phyloP scores from a whole-genome alignment of 2,888 invertebrate genomes.

The Osedax frankpressi region DNA sequence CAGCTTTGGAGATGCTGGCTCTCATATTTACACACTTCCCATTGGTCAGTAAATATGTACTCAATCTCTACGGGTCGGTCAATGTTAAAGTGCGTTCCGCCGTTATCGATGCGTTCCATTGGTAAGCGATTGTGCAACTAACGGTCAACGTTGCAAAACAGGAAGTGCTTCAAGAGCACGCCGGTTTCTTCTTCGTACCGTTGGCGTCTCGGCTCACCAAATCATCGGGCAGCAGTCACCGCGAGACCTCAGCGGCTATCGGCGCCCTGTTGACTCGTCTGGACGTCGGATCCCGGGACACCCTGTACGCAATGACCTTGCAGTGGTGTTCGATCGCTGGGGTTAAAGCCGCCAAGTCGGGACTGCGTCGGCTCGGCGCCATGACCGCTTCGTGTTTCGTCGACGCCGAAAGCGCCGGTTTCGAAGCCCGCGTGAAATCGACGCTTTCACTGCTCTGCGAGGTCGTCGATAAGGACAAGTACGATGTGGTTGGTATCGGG shows the following conservation, averaged over 20 bases:
- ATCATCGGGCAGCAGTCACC: constrained; percentile 61
- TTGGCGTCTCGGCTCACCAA: constrained; percentile 67
- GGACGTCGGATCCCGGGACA: constrained; percentile 45
- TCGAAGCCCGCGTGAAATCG: constrained; percentile 55
- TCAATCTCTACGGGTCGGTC: no score
- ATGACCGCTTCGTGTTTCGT: constrained; percentile 70
- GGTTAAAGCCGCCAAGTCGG: constrained; percentile 49
- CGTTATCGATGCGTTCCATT: no score
- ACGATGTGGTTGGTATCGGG: constrained; percentile 25
- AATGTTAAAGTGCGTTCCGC: no score
- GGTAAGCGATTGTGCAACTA: no score
- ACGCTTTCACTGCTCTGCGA: constrained; percentile 55
- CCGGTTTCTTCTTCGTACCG: constrained; percentile 61
- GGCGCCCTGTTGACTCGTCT: constrained; percentile 42
- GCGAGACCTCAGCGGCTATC: constrained; percentile 61
- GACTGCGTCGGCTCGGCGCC: constrained; percentile 59
- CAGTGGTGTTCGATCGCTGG: constrained; percentile 60
- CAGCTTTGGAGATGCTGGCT: constrained; percentile 71
- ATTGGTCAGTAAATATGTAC: no score
- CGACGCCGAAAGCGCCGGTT: constrained; percentile 59
- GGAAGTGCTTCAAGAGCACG: constrained; percentile 51
- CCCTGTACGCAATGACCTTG: constrained; percentile 60
- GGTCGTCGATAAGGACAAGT: constrained; percentile 45
- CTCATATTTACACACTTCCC: constrained; percentile 65
- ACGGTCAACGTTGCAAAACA: not conserved